Evolutionary conservation across 2,888 invertebrate species (phyloP), one percentile per base, ranked within the genome.

Genomic region (Folsomia manolachei): DNA sequence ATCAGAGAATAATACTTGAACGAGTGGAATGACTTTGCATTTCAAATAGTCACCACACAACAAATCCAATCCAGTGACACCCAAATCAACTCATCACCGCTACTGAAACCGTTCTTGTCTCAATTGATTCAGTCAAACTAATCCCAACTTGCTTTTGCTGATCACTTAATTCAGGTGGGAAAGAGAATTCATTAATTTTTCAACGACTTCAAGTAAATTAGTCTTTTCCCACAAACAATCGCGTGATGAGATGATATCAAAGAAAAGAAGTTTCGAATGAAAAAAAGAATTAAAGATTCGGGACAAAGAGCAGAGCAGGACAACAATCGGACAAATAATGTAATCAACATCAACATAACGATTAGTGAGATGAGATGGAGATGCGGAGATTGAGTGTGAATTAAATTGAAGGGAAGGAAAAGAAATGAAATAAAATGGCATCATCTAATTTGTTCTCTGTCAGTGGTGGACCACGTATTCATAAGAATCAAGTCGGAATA

Each of bases 41-140:
- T 24, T 26, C 18, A 9, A 27, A 64, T n/a, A n/a, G n/a, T n/a
- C n/a, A n/a, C n/a, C n/a, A n/a, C n/a, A n/a, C n/a, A n/a, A n/a
- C n/a, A n/a, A n/a, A n/a, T n/a, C n/a, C n/a, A n/a, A n/a, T n/a
- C n/a, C n/a, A n/a, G n/a, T n/a, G n/a, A n/a, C n/a, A n/a, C n/a
- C n/a, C n/a, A n/a, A n/a, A n/a, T n/a, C n/a, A n/a, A n/a, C n/a
- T n/a, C n/a, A n/a, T n/a, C n/a, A n/a, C n/a, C n/a, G n/a, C n/a
- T n/a, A n/a, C n/a, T n/a, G n/a, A n/a, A n/a, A n/a, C n/a, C n/a
- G n/a, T n/a, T n/a, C n/a, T n/a, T 14, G 2, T 66, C 67, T 67
- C 67, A 67, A 67, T 67, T 67, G 25, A 67, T 56, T 67, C 67
- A 67, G n/a, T n/a, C n/a, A n/a, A n/a, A n/a, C n/a, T n/a, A n/a